A percentile compares a stretch with the other conserved stretches of the same genome.
Evolutionary conservation across 2,797 vertebrate genomes (phyloP).

Genomic region (Heterohyrax brucei): DNA sequence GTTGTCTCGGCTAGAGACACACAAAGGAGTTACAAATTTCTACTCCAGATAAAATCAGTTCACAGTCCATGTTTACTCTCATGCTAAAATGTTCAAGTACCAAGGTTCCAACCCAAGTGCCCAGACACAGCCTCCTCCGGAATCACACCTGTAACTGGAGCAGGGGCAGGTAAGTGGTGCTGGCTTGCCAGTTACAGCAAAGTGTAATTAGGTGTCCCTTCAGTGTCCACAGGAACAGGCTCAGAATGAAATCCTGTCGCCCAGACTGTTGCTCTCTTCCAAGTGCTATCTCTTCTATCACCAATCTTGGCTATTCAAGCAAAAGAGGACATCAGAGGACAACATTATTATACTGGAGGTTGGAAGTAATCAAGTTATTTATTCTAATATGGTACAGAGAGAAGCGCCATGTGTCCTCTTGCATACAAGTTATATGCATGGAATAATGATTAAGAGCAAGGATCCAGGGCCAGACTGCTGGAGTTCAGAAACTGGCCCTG

Average conservation of each 20-base stretch:
- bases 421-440: not conserved
- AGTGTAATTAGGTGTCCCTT: not conserved
- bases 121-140: not conserved
- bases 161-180: no score
- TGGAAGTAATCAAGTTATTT: not conserved
- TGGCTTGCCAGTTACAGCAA: not conserved
- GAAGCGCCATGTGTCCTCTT: not conserved
- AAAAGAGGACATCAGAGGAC: not conserved
- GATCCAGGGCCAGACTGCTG: not conserved
- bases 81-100: not conserved
- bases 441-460: not conserved
- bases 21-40: not conserved
- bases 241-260: not conserved
- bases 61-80: not conserved
- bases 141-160: not conserved
- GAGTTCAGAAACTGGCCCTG: not conserved
- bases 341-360: not conserved
- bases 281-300: not conserved
- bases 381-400: not conserved
- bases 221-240: not conserved
- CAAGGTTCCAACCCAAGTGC: not conserved
- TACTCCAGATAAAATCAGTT: constrained; percentile 1
- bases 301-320: not conserved
- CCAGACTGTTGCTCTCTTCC: not conserved
- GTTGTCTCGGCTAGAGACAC: not conserved